Evolutionary conservation across 1,140 invertebrate genomes (phyloP), one percentile per base, ranked within the genome.

Genomic region (Periplaneta americana): DNA sequence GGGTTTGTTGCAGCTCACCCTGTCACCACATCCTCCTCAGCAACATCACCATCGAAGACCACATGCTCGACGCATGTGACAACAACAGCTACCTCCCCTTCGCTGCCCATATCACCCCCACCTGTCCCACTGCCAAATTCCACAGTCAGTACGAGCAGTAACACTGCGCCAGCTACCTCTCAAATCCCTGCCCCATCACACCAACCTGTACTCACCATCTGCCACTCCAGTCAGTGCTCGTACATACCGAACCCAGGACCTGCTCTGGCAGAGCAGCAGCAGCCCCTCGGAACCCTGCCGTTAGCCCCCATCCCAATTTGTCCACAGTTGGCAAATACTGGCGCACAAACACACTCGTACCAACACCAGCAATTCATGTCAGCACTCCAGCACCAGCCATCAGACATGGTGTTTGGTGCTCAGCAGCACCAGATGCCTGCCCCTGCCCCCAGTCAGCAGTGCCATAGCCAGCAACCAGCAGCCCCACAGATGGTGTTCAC

Each of bases 21-120:
- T n/a, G 0, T n/a, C 48, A 28, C 77, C 48, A 28, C 39, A 18
- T 48, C 39, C 15, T 48, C 39, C 15, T 48, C 48, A 32, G 34
- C 77, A 11, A 78, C 13, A 6, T 78, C 35, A 4, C 77, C 34
- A 9, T 78, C 77, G 34, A 78, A 78, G 28, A 48, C 39, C n/a
- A 15, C 13, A 5, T 36, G 35, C 31, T 48, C 77, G 31, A 31
- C 77, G 1, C 77, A 37, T 32, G 77, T 78, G 2, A 78, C 77
- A 48, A 48, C 39, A 32, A 78, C 77, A 18, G 77, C 77, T 48
- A 78, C 77, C 77, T 78, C 77, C 22, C 77, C 77, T 37, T 78
- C 77, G 17, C 13, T 78, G 18, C 77, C 77, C 18, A 6, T 48
- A 28, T 32, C 77, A 37, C 77, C 28, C 28, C 34, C 77, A 10